Evolutionary conservation across 2,113 vertebrate species (phyloP).

Genomic region (Brienomyrus longianalis): DNA sequence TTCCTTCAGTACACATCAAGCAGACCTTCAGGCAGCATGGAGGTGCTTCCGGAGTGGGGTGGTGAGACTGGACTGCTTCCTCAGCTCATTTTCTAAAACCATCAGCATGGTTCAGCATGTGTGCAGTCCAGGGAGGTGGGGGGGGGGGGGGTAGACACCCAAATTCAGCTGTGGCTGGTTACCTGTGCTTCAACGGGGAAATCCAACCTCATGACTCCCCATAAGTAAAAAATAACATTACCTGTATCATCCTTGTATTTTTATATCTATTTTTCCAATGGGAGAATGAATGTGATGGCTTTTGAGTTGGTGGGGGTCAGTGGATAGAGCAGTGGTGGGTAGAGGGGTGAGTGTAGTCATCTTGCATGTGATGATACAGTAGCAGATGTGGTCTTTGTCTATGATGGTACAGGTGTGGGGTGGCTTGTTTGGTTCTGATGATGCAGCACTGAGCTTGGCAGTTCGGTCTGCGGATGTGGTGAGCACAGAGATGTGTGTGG

Average conservation of each 20-base stretch:
- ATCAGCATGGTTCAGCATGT: not conserved
- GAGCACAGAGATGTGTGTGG: not conserved
- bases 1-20: slow-evolving; percentile 42
- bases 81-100: slow-evolving; percentile 40
- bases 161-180: not conserved
- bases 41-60: slow-evolving; percentile 33
- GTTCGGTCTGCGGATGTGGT: not conserved
- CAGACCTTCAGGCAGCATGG: slow-evolving; percentile 41
- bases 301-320: not conserved
- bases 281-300: not conserved
- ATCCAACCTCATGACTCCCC: not conserved
- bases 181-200: not conserved
- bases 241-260: not conserved
- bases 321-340: not conserved
- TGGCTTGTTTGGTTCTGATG: not conserved
- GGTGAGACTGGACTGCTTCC: slow-evolving; percentile 68
- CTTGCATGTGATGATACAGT: not conserved
- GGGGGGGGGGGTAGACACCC: not conserved
- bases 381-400: slow-evolving; percentile 5
- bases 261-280: not conserved
- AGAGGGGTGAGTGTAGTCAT: not conserved
- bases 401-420: not conserved
- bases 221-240: slow-evolving; percentile 7
- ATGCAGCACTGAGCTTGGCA: not conserved
- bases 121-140: no score